These are phyloP conservation scores for Argyresthia goedartella DNA, from an alignment of 2,888 invertebrate genomes.

Conservation along the genomic window DNA sequence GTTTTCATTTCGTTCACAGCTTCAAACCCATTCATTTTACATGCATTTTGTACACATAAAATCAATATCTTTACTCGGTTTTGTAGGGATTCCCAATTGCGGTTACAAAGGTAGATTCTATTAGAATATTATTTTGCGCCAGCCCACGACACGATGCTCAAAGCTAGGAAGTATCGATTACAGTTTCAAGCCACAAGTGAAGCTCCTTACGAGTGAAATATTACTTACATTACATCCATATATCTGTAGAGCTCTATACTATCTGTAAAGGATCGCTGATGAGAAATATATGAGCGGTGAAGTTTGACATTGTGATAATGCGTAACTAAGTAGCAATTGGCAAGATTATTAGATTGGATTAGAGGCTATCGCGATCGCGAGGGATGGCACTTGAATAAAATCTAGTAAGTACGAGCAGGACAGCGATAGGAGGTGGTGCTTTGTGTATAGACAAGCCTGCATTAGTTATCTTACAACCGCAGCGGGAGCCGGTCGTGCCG, in stretches of 20 bases:
- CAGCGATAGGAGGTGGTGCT: conserved; percentile 46
- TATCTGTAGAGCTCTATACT: no score
- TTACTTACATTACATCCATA: neutral
- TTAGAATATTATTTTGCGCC: conserved; percentile 30
- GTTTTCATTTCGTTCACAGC: no score
- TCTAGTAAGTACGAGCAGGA: conserved; percentile 25
- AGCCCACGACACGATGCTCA: conserved; percentile 4
- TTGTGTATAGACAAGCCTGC: conserved; percentile 35
- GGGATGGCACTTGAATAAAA: conserved; percentile 23
- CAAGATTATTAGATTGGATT: conserved; percentile 3
- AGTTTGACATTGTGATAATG: no score
- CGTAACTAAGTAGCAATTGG: neutral
- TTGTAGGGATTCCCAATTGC: conserved; percentile 34
- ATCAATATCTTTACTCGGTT: neutral
- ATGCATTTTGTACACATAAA: neutral
- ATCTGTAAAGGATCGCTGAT: no score
- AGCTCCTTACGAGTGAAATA: conserved; percentile 5
- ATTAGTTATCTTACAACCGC: conserved; percentile 41
- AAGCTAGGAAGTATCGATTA: conserved; percentile 19
- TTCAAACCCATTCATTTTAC: no score
- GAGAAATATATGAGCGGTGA: no score
- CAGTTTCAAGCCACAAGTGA: conserved; percentile 12
- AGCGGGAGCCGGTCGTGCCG: conserved; percentile 27
- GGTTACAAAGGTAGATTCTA: conserved; percentile 25
- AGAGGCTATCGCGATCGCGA: conserved; percentile 1